Conservation (phyloP, 2,113 vertebrate species). For the Limnothrissa miodon region DNA sequence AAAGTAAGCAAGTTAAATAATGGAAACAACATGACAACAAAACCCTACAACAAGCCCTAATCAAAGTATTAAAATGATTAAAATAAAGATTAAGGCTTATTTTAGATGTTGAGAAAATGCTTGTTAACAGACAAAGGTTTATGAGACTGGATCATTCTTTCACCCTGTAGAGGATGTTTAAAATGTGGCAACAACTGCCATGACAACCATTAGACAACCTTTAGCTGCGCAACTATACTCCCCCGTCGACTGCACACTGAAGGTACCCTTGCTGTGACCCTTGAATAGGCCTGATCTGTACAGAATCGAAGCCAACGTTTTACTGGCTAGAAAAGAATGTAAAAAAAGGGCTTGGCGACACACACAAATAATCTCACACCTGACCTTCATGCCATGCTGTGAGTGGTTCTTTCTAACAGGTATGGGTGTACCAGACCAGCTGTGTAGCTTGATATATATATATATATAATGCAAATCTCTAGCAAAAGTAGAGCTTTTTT, state of each 20-base stretch:
- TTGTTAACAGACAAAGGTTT: neutral
- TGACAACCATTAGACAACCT: slow-evolving; percentile 29
- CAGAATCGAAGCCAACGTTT: neutral
- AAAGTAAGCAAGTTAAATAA: slow-evolving; percentile 20
- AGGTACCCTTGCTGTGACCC: slow-evolving; percentile 26
- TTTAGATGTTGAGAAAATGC: neutral
- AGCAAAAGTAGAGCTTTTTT: neutral
- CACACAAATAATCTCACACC: neutral
- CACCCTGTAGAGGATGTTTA: slow-evolving; percentile 4
- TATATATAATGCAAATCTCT: too few relatives aligned
- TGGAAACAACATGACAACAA: neutral
- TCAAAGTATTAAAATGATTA: neutral
- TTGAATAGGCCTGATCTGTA: neutral
- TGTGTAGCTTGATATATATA: too few relatives aligned
- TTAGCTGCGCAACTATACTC: slow-evolving; percentile 4
- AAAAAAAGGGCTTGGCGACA: neutral
- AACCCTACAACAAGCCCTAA: neutral
- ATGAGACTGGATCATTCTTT: neutral
- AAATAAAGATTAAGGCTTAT: neutral
- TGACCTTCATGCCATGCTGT: neutral
- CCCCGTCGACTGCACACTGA: neutral
- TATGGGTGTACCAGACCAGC: neutral
- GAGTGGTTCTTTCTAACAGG: neutral
- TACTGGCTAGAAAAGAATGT: neutral
- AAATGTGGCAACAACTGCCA: neutral